Percentiles rank a stretch among this genome's conserved stretches.
phyloP scores from a whole-genome alignment of 2,113 vertebrate genomes.

The Leptobrachium ailaonicum region DNA sequence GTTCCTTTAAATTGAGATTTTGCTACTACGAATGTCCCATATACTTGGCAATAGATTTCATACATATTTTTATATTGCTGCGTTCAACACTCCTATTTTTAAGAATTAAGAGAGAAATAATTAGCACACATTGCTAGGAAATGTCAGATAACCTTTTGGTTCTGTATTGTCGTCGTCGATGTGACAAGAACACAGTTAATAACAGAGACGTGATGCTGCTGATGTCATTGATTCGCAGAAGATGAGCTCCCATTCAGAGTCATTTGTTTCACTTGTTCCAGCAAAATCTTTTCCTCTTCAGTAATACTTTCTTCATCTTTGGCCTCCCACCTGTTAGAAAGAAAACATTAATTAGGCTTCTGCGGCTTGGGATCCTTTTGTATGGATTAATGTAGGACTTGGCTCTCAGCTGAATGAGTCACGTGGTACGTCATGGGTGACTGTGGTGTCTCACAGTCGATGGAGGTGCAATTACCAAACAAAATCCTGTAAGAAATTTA shows the following conservation, averaged over 20 bases:
- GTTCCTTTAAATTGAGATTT: too few species aligned
- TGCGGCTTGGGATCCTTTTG: neutral
- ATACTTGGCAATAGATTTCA: too few species aligned
- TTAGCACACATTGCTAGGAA: too few species aligned
- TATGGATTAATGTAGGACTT: neutral
- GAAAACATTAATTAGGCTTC: neutral
- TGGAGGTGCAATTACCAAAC: neutral
- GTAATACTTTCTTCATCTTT: conserved; percentile 77
- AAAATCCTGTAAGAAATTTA: neutral
- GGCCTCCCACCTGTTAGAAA: conserved; percentile 90
- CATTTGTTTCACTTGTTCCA: conserved; percentile 76
- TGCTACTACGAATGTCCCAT: too few species aligned
- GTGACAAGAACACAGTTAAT: neutral
- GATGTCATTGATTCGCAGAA: neutral
- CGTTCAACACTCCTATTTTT: too few species aligned
- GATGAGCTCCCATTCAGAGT: neutral
- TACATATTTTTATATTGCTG: too few species aligned
- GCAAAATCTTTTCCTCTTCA: conserved; percentile 79
- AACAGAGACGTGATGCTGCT: neutral
- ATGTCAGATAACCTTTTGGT: too few species aligned
- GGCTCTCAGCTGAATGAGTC: neutral
- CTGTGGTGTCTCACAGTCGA: neutral
- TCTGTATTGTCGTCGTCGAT: neutral
- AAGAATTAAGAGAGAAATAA: too few species aligned
- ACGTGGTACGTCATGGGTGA: neutral